A percentile compares a stretch with the other conserved stretches of the same genome.
Evolutionary conservation across 2,113 vertebrate species (phyloP).

Genomic region (Phasianus colchicus): DNA sequence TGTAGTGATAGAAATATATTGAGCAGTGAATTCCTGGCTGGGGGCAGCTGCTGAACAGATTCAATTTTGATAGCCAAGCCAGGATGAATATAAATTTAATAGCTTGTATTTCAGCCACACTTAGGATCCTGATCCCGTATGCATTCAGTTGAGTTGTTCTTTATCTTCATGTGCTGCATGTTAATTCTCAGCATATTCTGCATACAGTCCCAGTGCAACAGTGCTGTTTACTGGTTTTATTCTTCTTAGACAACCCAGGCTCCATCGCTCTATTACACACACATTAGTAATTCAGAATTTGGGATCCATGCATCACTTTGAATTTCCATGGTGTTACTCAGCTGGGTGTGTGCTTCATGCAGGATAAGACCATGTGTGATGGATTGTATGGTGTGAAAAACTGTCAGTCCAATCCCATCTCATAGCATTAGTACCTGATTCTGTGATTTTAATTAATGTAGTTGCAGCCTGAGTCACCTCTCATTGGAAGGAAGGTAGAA

Average conservation of each 20-base stretch:
- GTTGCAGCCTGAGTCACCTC: neutral
- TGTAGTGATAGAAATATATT: constrained; percentile 14
- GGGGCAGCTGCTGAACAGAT: neutral
- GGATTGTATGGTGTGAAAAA: neutral
- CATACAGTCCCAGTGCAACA: neutral
- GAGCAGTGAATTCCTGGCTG: constrained; percentile 8
- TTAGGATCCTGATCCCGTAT: neutral
- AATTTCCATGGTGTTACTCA: neutral
- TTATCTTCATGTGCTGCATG: neutral
- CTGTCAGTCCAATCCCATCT: neutral
- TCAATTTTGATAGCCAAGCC: neutral
- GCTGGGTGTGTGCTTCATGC: fast-evolving
- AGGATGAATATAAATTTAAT: neutral
- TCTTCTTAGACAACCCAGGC: neutral
- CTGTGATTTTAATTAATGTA: neutral
- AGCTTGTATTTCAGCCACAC: neutral
- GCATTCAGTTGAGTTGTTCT: neutral
- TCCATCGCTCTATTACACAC: too few species aligned
- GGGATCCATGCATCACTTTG: neutral
- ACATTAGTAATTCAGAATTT: too few species aligned
- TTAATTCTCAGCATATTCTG: constrained; percentile 4
- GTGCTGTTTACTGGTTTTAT: neutral
- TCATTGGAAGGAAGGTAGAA: neutral
- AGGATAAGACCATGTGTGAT: fast-evolving
- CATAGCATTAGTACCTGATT: neutral